phyloP scores from a whole-genome alignment of 2,113 vertebrate genomes.

The rat (Rattus norvegicus) region DNA sequence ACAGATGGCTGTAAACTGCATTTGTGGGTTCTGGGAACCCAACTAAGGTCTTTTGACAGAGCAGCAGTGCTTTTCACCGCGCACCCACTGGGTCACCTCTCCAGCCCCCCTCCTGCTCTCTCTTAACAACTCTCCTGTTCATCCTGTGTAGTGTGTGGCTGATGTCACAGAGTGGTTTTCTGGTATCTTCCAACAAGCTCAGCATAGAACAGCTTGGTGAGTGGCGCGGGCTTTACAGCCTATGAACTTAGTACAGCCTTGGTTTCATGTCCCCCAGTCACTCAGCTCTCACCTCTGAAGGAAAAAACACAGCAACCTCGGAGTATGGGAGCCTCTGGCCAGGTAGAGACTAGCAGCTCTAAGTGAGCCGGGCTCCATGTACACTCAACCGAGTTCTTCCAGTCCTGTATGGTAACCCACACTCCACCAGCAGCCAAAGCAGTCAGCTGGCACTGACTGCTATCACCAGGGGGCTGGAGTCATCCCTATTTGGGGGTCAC shows the following conservation, averaged over 20 bases:
- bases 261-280: not conserved
- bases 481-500: constrained; percentile 51
- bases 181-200: not conserved
- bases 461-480: constrained; percentile 53
- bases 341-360: fast-evolving
- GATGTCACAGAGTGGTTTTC: fast-evolving
- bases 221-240: not conserved
- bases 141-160: too few species aligned
- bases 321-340: not conserved
- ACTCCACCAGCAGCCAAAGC: constrained; percentile 18
- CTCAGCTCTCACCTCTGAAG: not conserved
- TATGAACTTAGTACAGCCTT: not conserved
- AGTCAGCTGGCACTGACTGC: constrained; percentile 47
- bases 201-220: not conserved
- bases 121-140: not conserved
- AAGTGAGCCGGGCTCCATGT: not conserved
- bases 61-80: not conserved
- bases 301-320: not conserved
- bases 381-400: not conserved
- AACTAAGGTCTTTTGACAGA: not conserved
- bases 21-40: not conserved
- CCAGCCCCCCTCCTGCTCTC: not conserved
- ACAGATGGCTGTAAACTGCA: not conserved
- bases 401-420: not conserved
- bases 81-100: not conserved